Base-by-base conservation (phyloP, 2,888 invertebrate genomes). In the Leptothorax acervorum region DNA sequence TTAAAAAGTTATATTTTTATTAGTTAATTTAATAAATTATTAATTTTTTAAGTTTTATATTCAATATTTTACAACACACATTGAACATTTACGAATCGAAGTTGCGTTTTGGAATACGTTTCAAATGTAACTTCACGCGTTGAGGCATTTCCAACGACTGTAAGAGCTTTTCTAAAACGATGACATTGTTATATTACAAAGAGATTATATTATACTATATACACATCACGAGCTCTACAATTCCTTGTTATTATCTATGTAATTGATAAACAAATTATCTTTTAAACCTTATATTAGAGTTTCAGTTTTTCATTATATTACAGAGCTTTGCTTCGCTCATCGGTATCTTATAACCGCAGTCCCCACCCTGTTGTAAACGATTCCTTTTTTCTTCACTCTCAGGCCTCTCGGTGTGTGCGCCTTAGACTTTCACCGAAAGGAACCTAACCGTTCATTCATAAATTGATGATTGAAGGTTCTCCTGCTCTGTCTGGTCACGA, bases 391-490 rank as follows among this genome's bases (percentile, higher is more conserved):
- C 82, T 74, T 78, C 79, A 42, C 85, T 81, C 60, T 73, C 85
- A 39, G 51, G 65, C 65, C 83, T 82, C 78, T 68, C 39, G 78
- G 9, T 55, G 78, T 42, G 60, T 83, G 51, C 84, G 63, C 75
- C 84, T 84, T 83, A 90, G 92, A 93, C 93, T 93, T 93, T 93
- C 93, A 93, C 93, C 92, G 87, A 78, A 78, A 86, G 89, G 89
- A 89, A 89, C 88, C 89, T 88, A 89, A 88, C 86, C 90, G 91
- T 93, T 93, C 93, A 93, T 93, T 93, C 93, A 93, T 93, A 93
- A 93, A 93, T 93, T 92, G 91, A 91, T 93, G 92, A 92, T 93
- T 91, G 91, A 90, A 90, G 90, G 89, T 86, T 90, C 75, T 85
- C 85, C 74, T 85, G 85, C 70, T 81, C 83, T 76, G 86, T 85